Evolutionary conservation across 2,888 invertebrate genomes (phyloP), one percentile per base, ranked within the genome.

Genomic region (Watsonalla binaria): DNA sequence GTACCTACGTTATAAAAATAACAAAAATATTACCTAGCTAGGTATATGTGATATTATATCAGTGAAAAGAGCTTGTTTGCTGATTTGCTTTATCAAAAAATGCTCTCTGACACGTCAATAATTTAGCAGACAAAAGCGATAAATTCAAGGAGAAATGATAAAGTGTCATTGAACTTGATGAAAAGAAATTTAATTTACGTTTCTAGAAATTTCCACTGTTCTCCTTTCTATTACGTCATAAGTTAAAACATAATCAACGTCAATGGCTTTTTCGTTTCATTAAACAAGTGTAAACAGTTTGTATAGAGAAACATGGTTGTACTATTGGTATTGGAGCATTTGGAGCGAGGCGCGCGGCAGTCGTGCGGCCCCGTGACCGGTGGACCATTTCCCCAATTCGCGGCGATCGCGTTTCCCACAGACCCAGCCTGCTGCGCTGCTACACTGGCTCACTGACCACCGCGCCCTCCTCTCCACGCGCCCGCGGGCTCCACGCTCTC

Each of bases 81-180:
- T 58, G 24, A 24, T 24, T 24, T 24, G 24, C 46, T 54, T 62
- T 55, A 51, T 52, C 50, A 52, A 59, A 60, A 57, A 55, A 53
- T 50, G 49, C 37, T 37, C 58, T 62, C 57, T 60, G 61, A 56
- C 52, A 62, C 57, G 66, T 67, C 62, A 69, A 71, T 73, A 72
- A 68, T 74, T 79, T 76, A 59, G 71, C 66, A 78, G 74, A 80
- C 71, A 71, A 76, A 61, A 56, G 64, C 63, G 82, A 87, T 83
- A 83, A 80, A 63, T 78, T 78, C 89, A 90, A 89, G 89, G 89
- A 68, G 70, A 86, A 72, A 68, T 67, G 87, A 88, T 89, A 82
- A 86, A 75, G 67, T 74, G 87, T 84, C 82, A 77, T 70, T 83
- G 85, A 88, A 86, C 89, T 82, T 83, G 80, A 83, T 83, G 82